Percentiles rank a stretch among this genome's conserved stretches.
phyloP scores from a whole-genome alignment of 2,888 invertebrate genomes.

The Agonopterix heracliana region DNA sequence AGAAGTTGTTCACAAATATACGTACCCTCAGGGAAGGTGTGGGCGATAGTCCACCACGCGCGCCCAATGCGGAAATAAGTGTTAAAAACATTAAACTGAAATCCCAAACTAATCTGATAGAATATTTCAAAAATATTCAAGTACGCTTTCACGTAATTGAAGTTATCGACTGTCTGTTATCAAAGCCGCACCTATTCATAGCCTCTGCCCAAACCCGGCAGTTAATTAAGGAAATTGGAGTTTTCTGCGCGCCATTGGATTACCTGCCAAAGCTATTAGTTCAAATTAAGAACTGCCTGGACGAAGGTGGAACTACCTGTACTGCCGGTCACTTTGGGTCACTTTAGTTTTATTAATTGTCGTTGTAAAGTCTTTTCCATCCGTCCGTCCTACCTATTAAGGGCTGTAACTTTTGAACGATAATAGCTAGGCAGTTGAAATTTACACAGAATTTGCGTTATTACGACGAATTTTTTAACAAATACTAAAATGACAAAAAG shows the following conservation, averaged over 20 bases:
- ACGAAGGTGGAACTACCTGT: constrained; percentile 34
- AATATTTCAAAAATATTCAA: constrained; percentile 20
- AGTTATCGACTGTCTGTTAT: constrained; percentile 56
- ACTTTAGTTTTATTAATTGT: constrained; percentile 27
- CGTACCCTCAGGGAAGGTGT: too few relatives aligned
- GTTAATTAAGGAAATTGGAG: constrained; percentile 76
- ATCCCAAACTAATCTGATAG: too few relatives aligned
- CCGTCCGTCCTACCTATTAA: too few relatives aligned
- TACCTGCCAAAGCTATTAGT: constrained; percentile 70
- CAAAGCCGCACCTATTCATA: constrained; percentile 61
- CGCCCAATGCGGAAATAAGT: too few relatives aligned
- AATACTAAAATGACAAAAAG: too few relatives aligned
- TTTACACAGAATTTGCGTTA: too few relatives aligned
- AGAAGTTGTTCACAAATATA: too few relatives aligned
- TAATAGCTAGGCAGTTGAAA: too few relatives aligned
- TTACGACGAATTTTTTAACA: too few relatives aligned
- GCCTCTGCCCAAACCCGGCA: constrained; percentile 55
- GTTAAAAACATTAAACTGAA: background rate
- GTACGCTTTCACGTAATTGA: constrained; percentile 51
- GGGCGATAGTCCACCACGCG: too few relatives aligned
- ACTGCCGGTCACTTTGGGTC: constrained; percentile 37
- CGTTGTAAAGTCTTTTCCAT: background rate
- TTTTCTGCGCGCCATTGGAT: constrained; percentile 68
- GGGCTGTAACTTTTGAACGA: too few relatives aligned
- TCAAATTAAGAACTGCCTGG: constrained; percentile 69